Evolutionary conservation across 2,888 invertebrate species (phyloP), one percentile per base, ranked within the genome.

Genomic region (Xanthorhoe designata): DNA sequence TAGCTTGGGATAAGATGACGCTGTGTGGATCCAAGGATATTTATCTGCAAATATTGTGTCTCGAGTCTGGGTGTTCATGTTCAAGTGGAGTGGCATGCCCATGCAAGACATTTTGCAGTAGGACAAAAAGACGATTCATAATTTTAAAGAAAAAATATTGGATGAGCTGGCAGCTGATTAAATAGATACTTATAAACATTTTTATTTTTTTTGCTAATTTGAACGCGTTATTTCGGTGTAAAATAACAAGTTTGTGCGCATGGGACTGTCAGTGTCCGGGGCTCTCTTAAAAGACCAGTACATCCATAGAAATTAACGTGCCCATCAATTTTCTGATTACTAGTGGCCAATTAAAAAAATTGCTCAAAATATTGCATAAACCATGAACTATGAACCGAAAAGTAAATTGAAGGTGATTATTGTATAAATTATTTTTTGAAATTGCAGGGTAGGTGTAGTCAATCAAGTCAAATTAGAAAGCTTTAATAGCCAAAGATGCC

Each of bases 321-420:
- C 70, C 73, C 64, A 72, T 73, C 71, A 76, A 76, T 74, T 75
- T 75, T 72, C 71, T 74, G 70, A 75, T 75, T 78, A 71, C 68
- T 71, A 79, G 81, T 78, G 75, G 77, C 78, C 81, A 83, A 81
- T 80, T 84, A 84, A 85, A 81, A 79, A 77, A 73, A 76, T 77
- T 75, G 72, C 74, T 75, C 70, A 77, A 68, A 79, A 76, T 71
- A 78, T 84, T 82, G 77, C 76, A 78, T 79, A 81, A 85, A 77
- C 69, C 70, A 68, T 81, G 84, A 86, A 84, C 86, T 86, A 70
- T 85, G 86, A 86, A 85, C 86, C 72, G 82, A 76, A 78, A 78
- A 85, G 78, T 74, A 79, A 83, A 79, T 78, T 75, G 67, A 79
- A 81, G 65, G 74, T 74, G 73, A 76, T 79, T 81, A 79, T 75